phyloP scores from a whole-genome alignment of 2,888 invertebrate species.

The Agonopterix alstromeriana region DNA sequence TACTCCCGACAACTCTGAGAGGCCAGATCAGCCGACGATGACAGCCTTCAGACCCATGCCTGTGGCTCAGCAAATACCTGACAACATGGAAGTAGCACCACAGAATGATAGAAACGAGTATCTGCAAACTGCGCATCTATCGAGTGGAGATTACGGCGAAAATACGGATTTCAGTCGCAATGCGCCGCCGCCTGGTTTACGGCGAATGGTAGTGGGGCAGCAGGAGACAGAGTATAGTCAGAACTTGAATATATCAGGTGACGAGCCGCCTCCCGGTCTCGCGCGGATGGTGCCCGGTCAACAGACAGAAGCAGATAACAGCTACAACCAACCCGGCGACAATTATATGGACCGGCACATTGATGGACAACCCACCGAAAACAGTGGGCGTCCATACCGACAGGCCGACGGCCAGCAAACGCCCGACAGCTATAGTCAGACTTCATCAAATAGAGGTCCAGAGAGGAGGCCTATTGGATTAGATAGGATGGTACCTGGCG shows the following conservation, averaged over 20 bases:
- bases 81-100: conserved; percentile 79
- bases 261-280: conserved; percentile 72
- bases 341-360: conserved; percentile 62
- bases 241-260: conserved; percentile 43
- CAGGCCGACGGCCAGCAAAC: conserved; percentile 65
- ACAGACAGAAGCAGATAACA: conserved; percentile 53
- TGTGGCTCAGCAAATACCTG: conserved; percentile 51
- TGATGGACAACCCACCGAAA: conserved; percentile 59
- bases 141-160: conserved; percentile 70
- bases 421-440: conserved; percentile 46
- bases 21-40: conserved; percentile 70
- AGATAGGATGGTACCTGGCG: conserved; percentile 79
- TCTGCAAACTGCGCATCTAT: conserved; percentile 85
- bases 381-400: conserved; percentile 46
- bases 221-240: conserved; percentile 73
- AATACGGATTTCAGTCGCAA: conserved; percentile 60
- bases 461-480: conserved; percentile 72
- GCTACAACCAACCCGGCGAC: conserved; percentile 50
- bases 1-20: conserved; percentile 82
- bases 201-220: conserved; percentile 81
- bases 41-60: conserved; percentile 34
- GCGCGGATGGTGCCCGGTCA: conserved; percentile 74
- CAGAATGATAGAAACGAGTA: conserved; percentile 86
- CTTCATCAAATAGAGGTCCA: conserved; percentile 27
- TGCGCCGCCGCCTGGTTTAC: conserved; percentile 79